Conservation (phyloP, 2,797 vertebrate genomes). For the Varecia variegata region DNA sequence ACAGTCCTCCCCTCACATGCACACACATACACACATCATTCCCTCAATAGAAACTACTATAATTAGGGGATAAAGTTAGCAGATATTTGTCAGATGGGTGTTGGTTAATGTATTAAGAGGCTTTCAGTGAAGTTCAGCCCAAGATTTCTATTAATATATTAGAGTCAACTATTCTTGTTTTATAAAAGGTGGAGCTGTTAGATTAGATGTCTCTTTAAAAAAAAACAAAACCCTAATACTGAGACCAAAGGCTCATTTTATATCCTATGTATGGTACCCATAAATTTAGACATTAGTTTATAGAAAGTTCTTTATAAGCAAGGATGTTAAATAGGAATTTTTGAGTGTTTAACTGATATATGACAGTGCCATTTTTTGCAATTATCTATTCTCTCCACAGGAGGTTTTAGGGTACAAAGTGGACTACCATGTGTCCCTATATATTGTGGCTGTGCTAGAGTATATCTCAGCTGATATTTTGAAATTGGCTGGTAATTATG, state of each 20-base stretch:
- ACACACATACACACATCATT: background rate
- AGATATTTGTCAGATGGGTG: constrained; percentile 19
- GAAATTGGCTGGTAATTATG: constrained; percentile 98
- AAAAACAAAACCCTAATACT: background rate
- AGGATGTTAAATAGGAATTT: background rate
- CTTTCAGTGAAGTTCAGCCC: background rate
- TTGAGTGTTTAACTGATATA: constrained; percentile 33
- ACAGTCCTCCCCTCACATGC: background rate
- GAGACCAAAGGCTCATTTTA: background rate
- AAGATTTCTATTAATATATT: constrained; percentile 17
- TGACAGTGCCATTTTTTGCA: background rate
- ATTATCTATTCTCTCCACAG: constrained; percentile 81
- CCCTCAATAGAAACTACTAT: background rate
- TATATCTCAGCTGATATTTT: constrained; percentile 99
- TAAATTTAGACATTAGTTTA: background rate
- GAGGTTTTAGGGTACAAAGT: constrained; percentile 98
- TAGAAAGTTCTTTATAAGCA: constrained; percentile 38
- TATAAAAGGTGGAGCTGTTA: constrained; percentile 15
- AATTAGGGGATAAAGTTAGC: background rate
- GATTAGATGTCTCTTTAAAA: background rate
- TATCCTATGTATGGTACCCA: background rate
- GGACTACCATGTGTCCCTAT: constrained; percentile 96
- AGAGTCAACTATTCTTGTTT: constrained; percentile 16
- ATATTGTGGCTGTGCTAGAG: constrained; percentile 97
- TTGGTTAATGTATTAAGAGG: background rate